Evolutionary conservation across 2,797 vertebrate genomes (phyloP), one percentile per base, ranked within the genome.

Genomic region (Oreochromis mossambicus): DNA sequence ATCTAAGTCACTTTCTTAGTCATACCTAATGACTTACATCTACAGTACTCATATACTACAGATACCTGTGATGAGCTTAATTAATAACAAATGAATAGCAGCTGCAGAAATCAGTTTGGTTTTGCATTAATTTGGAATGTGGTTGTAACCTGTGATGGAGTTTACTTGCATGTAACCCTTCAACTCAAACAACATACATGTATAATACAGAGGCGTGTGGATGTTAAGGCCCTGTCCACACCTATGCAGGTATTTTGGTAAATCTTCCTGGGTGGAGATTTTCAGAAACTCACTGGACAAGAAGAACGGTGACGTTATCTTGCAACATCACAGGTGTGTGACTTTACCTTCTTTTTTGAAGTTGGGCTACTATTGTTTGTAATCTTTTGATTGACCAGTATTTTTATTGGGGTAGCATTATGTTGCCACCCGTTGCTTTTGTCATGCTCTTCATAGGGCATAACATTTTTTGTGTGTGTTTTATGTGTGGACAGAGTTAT

Each of bases 351-450:
- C 12, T 14, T 68, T 68, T 68, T 68, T 41, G 34, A 66, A 21
- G 61, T 41, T 2, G 1, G 36, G 15, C 63, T 68, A n/a, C 41
- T 68, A 14, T 68, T 68, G 36, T 68, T 41, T 66, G 34, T 21
- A 66, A 38, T 36, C 19, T n/a, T 66, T 66, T 66, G 34, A 38
- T 38, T 13, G 7, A 66, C 34, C 34, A 41, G 61, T 21, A 66
- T 41, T 66, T 66, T 21, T 66, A 24, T 41, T 41, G 2, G 7
- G 36, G 19, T 66, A 66, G 61, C 34, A 38, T 68, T 41, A 68
- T 68, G 63, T 41, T 1, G 1, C 36, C 1, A 41, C 3, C 36
- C 0, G 3, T 68, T 68, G 63, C 63, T 41, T 68, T 68, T n/a
- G n/a, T 21, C 63, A 24, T 15, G 36, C 63, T 14, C 36, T 43